Evolutionary conservation across 2,888 invertebrate species (phyloP), one percentile per base, ranked within the genome.

Genomic region (Caradrina clavipalpis): DNA sequence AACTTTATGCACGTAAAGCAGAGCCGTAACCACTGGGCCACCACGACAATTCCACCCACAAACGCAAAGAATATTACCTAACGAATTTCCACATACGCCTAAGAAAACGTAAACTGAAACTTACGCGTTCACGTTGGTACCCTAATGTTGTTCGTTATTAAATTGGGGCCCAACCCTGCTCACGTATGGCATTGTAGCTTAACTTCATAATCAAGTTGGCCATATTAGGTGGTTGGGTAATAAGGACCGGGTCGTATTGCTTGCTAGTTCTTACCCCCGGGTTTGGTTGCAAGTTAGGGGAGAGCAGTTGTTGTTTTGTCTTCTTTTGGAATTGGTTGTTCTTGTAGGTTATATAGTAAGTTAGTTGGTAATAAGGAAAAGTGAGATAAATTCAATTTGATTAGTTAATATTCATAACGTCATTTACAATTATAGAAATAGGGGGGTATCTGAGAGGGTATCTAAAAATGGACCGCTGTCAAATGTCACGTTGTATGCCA

Each of bases 131-230:
- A 65, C 58, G 50, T 55, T 50, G 61, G 53, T 53, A 79, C 75
- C 21, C 22, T 59, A 65, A 74, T 63, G 58, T 47, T 70, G 19
- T 64, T 49, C 35, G 62, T 82, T 82, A 82, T 82, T 81, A 81
- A 73, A 79, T 73, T 79, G 60, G 56, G 47, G 51, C 39, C 50
- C 51, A 11, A 79, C 76, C 45, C 76, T 22, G 17, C 51, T 69
- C 80, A 82, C 81, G 81, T 74, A 55, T 10, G 55, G 50, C 53
- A 53, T 17, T 63, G 50, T 61, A 68, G 55, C 61, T 69, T 70
- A 82, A 83, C 78, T 82, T 76, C 69, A 68, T 82, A 80, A 82
- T 80, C 56, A 82, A 80, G 60, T 81, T 75, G 51, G 60, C 60
- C 49, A 64, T 62, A 69, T 76, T 80, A 80, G 73, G 71, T 69